Evolutionary conservation across 1,140 invertebrate species (phyloP), one percentile per base, ranked within the genome.

Genomic region (Psix sp.): DNA sequence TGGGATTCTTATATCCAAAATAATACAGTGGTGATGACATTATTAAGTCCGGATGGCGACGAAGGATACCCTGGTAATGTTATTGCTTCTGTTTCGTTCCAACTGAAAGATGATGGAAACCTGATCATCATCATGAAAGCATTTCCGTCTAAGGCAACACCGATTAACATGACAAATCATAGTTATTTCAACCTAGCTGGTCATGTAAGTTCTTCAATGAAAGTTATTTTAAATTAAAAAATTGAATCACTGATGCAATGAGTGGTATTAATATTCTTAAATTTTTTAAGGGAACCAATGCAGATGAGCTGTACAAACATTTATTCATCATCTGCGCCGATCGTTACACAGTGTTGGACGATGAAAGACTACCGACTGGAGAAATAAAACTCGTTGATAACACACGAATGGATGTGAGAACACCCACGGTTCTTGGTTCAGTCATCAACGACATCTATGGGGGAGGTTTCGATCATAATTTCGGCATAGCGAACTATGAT

Each of bases 81-180:
- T 0, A 79, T 90, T 0, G 90, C 90, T 5, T 91, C 89, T 5
- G 91, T 93, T 0, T 90, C 85, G 0, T 98, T 95, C 79, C 88
- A 91, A 63, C 84, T 98, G 1, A 92, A 89, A 1, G 87, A 91
- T 10, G 90, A 94, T 38, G 93, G 95, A 71, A 89, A 90, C 56
- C 85, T 98, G 0, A 82, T 88, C 10, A 89, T 98, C 0, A 85
- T 91, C 16, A 95, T 94, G 84, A 88, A 89, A 57, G 93, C 95
- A 0, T 90, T 89, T 5, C 91, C 92, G 0, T 92, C 91, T 0
- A 93, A 93, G 80, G 88, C 92, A 5, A 97, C 96, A 0, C 91
- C 94, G 0, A 90, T 99, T 0, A 98, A 97, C 84, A 85, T 98
- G 33, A 96, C 96, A 0, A 98, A 97, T 85, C 97, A 99, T 82